phyloP scores from a whole-genome alignment of 2,113 vertebrate genomes.

The Bubo blakistoni region DNA sequence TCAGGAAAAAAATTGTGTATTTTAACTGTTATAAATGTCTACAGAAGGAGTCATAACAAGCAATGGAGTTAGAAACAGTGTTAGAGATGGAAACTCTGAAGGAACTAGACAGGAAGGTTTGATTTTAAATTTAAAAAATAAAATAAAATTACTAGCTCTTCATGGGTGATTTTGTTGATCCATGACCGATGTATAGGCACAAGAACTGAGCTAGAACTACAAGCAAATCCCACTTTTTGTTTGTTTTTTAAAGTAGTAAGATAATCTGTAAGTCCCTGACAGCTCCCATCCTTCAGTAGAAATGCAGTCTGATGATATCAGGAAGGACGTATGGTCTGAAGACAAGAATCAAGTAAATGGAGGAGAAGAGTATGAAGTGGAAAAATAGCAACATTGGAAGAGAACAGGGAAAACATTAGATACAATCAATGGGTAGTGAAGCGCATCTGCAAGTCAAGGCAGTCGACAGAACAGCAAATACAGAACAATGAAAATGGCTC shows the following conservation, averaged over 20 bases:
- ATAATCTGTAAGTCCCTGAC: not conserved
- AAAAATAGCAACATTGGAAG: conserved; percentile 45
- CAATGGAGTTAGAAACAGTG: not conserved
- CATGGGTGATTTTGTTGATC: not conserved
- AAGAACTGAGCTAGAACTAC: not conserved
- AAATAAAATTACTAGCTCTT: not conserved
- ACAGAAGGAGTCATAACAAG: not conserved
- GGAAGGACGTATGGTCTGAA: not conserved
- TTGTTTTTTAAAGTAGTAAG: not conserved
- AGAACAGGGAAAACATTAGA: conserved; percentile 17
- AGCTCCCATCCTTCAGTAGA: conserved; percentile 11
- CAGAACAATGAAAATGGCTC: not conserved
- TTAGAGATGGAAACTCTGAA: not conserved
- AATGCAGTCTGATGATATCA: conserved; percentile 9
- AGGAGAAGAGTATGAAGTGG: conserved; percentile 23
- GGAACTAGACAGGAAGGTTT: not conserved
- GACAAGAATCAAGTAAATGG: conserved; percentile 34
- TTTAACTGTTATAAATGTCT: not conserved
- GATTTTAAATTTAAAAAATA: not conserved
- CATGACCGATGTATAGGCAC: not conserved
- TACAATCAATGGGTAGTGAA: conserved; percentile 34
- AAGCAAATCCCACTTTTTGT: not conserved
- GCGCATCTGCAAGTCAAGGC: conserved; percentile 28
- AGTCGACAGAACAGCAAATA: not conserved
- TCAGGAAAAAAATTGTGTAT: not conserved